Evolutionary conservation across 2,888 invertebrate genomes (phyloP).

Genomic region (Ornithoptera priamus): DNA sequence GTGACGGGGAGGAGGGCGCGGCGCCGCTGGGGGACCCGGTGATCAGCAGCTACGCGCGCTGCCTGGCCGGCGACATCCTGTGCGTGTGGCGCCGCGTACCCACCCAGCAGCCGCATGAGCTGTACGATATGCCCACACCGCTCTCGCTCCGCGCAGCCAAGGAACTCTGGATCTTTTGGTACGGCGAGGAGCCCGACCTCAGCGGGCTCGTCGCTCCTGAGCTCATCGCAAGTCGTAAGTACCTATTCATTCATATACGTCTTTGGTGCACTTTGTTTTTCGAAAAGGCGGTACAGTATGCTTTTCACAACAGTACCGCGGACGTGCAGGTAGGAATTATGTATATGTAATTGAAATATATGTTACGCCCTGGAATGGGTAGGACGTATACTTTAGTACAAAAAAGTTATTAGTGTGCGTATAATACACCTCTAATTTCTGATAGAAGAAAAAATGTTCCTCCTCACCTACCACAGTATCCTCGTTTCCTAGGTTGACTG

Average conservation of each 20-base stretch:
- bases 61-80: constrained; percentile 95
- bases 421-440: too few relatives aligned
- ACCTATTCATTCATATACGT: constrained; percentile 27
- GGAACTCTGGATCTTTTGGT: constrained; percentile 99
- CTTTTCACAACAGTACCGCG: neutral
- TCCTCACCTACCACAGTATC: too few relatives aligned
- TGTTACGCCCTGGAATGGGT: too few relatives aligned
- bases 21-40: constrained; percentile 94
- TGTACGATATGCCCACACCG: constrained; percentile 79
- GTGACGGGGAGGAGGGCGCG: constrained; percentile 69
- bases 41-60: constrained; percentile 93
- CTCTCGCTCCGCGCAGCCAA: constrained; percentile 93
- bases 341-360: too few relatives aligned
- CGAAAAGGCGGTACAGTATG: neutral
- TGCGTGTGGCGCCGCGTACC: constrained; percentile 98
- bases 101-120: constrained; percentile 72
- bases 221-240: constrained; percentile 92
- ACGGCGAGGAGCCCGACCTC: constrained; percentile 97
- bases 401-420: too few relatives aligned
- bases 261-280: neutral
- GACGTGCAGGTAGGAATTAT: too few relatives aligned
- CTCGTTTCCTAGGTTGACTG: too few relatives aligned
- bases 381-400: too few relatives aligned
- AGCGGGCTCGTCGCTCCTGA: constrained; percentile 91
- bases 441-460: too few relatives aligned